A percentile compares a stretch with the other conserved stretches of the same genome.
phyloP scores from a whole-genome alignment of 2,797 vertebrate genomes.

The Columba guinea region DNA sequence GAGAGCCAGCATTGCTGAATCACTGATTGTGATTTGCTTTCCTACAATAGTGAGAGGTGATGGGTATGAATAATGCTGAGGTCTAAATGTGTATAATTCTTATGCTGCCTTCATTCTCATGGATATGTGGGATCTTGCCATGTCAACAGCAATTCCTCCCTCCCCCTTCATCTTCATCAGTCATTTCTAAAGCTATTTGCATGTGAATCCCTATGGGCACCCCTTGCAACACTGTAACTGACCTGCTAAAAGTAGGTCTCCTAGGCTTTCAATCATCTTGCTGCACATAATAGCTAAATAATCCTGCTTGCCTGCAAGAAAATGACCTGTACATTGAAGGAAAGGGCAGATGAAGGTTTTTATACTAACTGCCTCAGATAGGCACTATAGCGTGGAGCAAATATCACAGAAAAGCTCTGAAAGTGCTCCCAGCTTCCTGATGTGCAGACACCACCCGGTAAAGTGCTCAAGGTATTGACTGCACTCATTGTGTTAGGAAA shows the following conservation, averaged over 20 bases:
- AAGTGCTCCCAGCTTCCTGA: neutral
- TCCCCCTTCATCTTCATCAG: slow-evolving; percentile 58
- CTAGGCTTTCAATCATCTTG: slow-evolving; percentile 70
- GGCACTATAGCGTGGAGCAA: neutral
- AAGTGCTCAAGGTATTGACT: neutral
- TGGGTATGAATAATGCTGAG: slow-evolving; percentile 30
- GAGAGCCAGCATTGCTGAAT: neutral
- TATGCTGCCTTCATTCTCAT: slow-evolving; percentile 33
- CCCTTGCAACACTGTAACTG: slow-evolving; percentile 68
- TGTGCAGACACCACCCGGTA: neutral
- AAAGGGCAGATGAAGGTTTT: slow-evolving; percentile 38
- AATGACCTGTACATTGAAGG: slow-evolving; percentile 34
- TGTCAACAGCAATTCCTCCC: slow-evolving; percentile 74
- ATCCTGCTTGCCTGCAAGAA: slow-evolving; percentile 56
- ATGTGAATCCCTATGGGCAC: slow-evolving; percentile 77
- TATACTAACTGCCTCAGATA: neutral
- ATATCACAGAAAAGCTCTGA: neutral
- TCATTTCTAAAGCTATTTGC: slow-evolving; percentile 78
- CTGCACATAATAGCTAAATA: slow-evolving; percentile 67
- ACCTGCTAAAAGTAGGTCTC: slow-evolving; percentile 68
- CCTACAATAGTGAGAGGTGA: slow-evolving; percentile 16
- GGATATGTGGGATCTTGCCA: slow-evolving; percentile 64
- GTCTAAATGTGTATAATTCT: slow-evolving; percentile 46
- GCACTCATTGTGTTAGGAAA: neutral
- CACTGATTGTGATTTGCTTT: slow-evolving; percentile 16